phyloP scores from a whole-genome alignment of 2,113 vertebrate species.

The Coturnix japonica region DNA sequence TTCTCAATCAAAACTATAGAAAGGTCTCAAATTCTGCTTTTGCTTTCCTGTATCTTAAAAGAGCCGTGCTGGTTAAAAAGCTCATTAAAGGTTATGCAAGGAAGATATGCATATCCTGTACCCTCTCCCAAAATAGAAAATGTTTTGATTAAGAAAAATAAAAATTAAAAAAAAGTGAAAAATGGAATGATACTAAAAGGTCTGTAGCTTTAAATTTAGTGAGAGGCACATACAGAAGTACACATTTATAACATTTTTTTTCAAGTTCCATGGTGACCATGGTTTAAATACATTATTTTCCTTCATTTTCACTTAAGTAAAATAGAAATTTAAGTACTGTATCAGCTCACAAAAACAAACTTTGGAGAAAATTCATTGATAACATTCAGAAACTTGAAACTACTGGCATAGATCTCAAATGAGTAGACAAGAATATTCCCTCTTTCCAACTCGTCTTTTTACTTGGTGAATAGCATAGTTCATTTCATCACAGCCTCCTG shows the following conservation, averaged over 20 bases:
- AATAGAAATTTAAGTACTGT: background rate
- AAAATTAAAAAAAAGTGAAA: background rate
- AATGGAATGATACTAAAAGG: background rate
- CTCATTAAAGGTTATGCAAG: background rate
- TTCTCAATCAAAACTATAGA: background rate
- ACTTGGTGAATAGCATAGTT: background rate
- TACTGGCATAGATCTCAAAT: background rate
- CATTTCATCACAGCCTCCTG: background rate
- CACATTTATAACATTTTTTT: background rate
- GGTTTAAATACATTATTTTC: background rate
- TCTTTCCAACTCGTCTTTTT: background rate
- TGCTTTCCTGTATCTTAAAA: background rate
- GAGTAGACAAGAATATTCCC: background rate
- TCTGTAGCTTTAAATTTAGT: conserved; percentile 4
- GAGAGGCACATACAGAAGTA: background rate
- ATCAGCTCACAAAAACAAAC: background rate
- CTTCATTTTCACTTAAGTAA: background rate
- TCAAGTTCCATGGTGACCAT: background rate
- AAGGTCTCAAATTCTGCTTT: background rate
- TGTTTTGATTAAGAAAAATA: background rate
- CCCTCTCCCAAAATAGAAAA: background rate
- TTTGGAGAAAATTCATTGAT: background rate
- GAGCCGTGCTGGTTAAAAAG: background rate
- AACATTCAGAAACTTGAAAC: background rate
- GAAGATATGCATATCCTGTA: background rate